Base-by-base conservation (phyloP, 1,140 invertebrate species). In the Solenopsis fugax region DNA sequence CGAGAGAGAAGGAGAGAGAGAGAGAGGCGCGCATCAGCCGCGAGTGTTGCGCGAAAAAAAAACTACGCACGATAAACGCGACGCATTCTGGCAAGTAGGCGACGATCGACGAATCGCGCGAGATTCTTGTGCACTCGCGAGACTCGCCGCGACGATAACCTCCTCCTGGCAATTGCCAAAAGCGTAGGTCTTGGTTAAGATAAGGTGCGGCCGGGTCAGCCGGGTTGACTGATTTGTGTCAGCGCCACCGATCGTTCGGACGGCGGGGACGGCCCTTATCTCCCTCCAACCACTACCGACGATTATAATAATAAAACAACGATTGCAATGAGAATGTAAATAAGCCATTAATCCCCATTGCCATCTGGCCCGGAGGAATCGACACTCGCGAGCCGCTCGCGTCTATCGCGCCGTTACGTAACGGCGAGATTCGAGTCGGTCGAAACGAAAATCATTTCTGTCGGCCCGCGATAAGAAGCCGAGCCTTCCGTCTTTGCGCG, bases 271-370 rank as follows among this genome's bases (percentile, higher is more conserved):
- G 54, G 54, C 9, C 34, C 29, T 54, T 48, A 69, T 71, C 56
- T 34, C 87, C 54, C 85, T 81, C 75, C 88, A 13, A 13, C 6
- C 58, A 24, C 24, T 78, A 82, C 60, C 18, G 64, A 72, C 62
- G 76, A 90, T 88, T 87, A 80, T 67, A 90, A 91, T 88, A 88
- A 90, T 90, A 90, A 88, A 82, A 85, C 88, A 90, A 64, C 41
- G 75, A 82, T 88, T 90, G 89, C 90, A 90, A 4, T 62, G 67
- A 48, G 37, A 90, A 88, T 88, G 78, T 80, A 88, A 91, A 91
- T 91, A 91, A 88, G 82, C 87, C 58, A 45, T 58, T 7, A 45
- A 67, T 81, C 56, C 45, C 48, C 29, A 29, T 64, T 54, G 50
- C 18, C 54, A 69, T 56, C 41, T 86, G 76, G 62, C 54, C 77